Conservation (phyloP, 2,888 invertebrate species). For the Heliconius charithonia region DNA sequence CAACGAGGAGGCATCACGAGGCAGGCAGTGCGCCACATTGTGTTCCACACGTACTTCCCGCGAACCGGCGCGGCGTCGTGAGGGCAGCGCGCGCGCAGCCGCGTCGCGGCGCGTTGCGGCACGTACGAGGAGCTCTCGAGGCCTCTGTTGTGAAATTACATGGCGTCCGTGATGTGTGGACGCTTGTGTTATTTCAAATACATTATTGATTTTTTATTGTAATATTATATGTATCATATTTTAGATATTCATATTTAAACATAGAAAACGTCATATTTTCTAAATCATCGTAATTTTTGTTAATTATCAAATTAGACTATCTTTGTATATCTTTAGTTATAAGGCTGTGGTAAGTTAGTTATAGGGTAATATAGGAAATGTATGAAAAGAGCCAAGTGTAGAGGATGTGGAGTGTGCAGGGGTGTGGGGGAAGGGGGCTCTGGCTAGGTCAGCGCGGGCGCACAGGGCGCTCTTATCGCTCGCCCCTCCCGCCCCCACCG, state of each 20-base stretch:
- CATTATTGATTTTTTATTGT: not conserved
- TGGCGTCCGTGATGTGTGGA: slow-evolving; percentile 19
- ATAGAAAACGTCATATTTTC: too few relatives aligned
- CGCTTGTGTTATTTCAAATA: not conserved
- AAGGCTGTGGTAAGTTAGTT: not conserved
- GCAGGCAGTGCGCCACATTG: slow-evolving; percentile 16
- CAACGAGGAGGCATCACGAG: not conserved
- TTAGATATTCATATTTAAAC: not conserved
- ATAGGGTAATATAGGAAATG: not conserved
- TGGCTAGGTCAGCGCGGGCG: slow-evolving; percentile 65
- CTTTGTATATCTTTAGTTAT: not conserved
- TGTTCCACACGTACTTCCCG: slow-evolving; percentile 40
- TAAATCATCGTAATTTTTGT: not conserved
- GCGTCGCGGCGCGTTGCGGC: slow-evolving; percentile 30
- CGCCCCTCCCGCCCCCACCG: slow-evolving; percentile 45
- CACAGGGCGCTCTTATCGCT: slow-evolving; percentile 63
- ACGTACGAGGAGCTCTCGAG: slow-evolving; percentile 20
- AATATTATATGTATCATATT: not conserved
- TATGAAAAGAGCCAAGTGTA: slow-evolving; percentile 13
- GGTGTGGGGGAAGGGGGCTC: slow-evolving; percentile 39
- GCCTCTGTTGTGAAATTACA: slow-evolving; percentile 21
- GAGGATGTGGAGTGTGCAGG: slow-evolving; percentile 28
- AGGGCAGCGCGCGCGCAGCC: not conserved
- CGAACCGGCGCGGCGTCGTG: slow-evolving; percentile 22
- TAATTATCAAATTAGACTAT: not conserved